phyloP scores from a whole-genome alignment of 2,888 invertebrate species.

The Volucella inanis region DNA sequence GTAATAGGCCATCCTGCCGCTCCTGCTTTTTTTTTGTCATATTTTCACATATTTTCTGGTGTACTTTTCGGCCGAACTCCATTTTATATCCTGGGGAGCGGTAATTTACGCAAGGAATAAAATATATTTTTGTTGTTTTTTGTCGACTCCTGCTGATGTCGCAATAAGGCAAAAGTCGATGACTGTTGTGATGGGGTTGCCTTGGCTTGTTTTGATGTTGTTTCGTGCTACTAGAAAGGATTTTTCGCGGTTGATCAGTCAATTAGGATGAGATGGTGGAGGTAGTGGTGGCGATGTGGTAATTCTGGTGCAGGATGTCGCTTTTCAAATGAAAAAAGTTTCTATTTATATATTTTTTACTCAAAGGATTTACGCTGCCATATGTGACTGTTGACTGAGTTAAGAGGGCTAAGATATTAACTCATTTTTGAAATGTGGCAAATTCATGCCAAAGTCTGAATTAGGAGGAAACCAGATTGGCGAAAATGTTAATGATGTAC shows the following conservation, averaged over 20 bases:
- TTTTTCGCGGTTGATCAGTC: slow-evolving; percentile 60
- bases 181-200: slow-evolving; percentile 27
- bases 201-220: neutral
- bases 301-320: slow-evolving; percentile 12
- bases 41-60: slow-evolving; percentile 9
- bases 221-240: slow-evolving; percentile 6
- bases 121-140: slow-evolving; percentile 54
- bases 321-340: slow-evolving; percentile 44
- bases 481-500: too few species aligned
- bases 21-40: slow-evolving; percentile 3
- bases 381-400: slow-evolving; percentile 1
- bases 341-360: slow-evolving; percentile 29
- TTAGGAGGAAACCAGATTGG: too few species aligned
- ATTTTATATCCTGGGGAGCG: slow-evolving; percentile 59
- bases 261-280: slow-evolving; percentile 33
- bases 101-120: slow-evolving; percentile 49
- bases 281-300: neutral
- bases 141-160: slow-evolving; percentile 45
- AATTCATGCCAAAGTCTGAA: too few species aligned
- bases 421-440: neutral
- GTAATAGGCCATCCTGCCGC: slow-evolving; percentile 36
- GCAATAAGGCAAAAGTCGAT: slow-evolving; percentile 20
- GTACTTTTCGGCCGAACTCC: slow-evolving; percentile 41
- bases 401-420: neutral
- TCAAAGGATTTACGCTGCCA: neutral